Evolutionary conservation across 2,888 invertebrate species (phyloP), one percentile per base, ranked within the genome.

Genomic region (Metalampra italica): DNA sequence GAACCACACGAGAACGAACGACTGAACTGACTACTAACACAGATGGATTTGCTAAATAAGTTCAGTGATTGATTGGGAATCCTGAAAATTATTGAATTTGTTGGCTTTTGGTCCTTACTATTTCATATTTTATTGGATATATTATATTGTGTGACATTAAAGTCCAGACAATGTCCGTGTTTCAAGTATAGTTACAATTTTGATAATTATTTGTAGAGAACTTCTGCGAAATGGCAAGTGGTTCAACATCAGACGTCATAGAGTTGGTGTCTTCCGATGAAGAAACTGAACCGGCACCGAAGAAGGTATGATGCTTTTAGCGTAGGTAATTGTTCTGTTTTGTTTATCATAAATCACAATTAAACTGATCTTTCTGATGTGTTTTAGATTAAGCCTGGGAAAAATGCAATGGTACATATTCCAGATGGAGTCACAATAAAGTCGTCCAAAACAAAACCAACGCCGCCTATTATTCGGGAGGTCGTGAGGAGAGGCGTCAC

Each of bases 201-300:
- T 22, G 3, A 22, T 5, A 22, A 22, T 22, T n/a, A 11, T 2
- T 37, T 7, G 13, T 4, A 12, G 8, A 12, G 37, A 13, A 13
- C 3, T 37, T 12, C 37, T 15, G 9, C 12, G 32, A 13, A 41
- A 46, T 46, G 46, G 32, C 46, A 29, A 46, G 36, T 41, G 75
- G 78, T 49, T 9, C 9, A 22, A 22, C 22, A 22, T 22, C 22
- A 39, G 87, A 86, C 73, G 83, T 89, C 49, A 89, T 89, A 53
- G 87, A 87, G 66, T 71, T 88, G 59, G 87, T 77, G 42, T 89
- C 89, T 59, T 89, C 89, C 49, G 89, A 89, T 55, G 89, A 89
- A 49, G 89, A 88, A 49, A 56, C 73, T 9, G 73, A 76, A 59
- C 83, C 86, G 56, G 74, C 72, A 29, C 75, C 76, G 12, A 88